Conservation (phyloP, 2,888 invertebrate genomes). For the Campaea margaritaria region DNA sequence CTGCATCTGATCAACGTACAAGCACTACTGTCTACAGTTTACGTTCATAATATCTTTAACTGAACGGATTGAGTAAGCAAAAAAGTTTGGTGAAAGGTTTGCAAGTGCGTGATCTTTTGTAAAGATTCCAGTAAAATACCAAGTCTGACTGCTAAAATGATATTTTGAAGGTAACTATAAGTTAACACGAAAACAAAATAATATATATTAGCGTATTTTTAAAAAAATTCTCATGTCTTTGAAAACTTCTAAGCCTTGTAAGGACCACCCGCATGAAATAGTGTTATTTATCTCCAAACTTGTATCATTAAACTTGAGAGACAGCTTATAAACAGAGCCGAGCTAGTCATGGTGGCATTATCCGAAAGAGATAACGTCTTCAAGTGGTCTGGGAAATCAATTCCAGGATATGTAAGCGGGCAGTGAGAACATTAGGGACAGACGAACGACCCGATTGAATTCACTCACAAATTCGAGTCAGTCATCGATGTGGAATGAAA, state of each 20-base stretch:
- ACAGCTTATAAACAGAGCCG: conserved; percentile 49
- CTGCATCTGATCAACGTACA: conserved; percentile 72
- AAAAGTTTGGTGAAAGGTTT: too few species aligned
- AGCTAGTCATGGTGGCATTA: conserved; percentile 43
- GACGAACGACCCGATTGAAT: conserved; percentile 12
- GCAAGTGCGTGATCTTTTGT: too few species aligned
- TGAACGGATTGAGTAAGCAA: not conserved
- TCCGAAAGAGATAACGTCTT: conserved; percentile 43
- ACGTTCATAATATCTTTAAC: not conserved
- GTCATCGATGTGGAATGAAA: not conserved
- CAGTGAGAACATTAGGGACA: conserved; percentile 4
- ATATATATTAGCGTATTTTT: conserved; percentile 14
- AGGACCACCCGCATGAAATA: conserved; percentile 45
- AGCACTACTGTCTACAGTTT: conserved; percentile 56
- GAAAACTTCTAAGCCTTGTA: conserved; percentile 19
- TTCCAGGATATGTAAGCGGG: conserved; percentile 16
- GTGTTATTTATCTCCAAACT: conserved; percentile 44
- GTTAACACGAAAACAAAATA: not conserved
- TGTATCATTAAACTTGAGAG: conserved; percentile 46
- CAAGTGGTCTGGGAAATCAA: conserved; percentile 44
- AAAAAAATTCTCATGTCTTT: conserved; percentile 10
- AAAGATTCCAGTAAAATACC: too few species aligned
- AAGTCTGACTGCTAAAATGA: not conserved
- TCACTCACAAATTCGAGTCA: not conserved
- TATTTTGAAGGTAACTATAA: too few species aligned